phyloP scores from a whole-genome alignment of 2,113 vertebrate species.

The Limanda limanda region DNA sequence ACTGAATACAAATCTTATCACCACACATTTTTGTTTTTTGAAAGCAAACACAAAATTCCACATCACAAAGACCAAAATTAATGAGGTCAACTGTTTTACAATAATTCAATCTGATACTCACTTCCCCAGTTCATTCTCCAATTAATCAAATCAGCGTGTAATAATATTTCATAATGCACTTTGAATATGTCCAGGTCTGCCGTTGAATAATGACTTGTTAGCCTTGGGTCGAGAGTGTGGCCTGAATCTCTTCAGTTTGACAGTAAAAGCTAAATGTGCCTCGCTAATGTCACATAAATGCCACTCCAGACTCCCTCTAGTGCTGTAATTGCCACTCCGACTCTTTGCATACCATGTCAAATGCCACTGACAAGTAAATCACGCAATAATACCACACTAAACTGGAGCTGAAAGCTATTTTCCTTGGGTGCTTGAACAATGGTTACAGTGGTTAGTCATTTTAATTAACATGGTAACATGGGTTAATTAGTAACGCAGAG shows the following conservation, averaged over 20 bases:
- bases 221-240: slow-evolving; percentile 34
- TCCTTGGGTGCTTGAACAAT: slow-evolving; percentile 9
- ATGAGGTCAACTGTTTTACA: background rate
- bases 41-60: too few species aligned
- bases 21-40: too few species aligned
- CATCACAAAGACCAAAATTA: too few species aligned
- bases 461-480: slow-evolving; percentile 5
- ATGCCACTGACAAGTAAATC: slow-evolving; percentile 59
- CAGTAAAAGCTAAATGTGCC: slow-evolving; percentile 63
- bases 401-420: slow-evolving; percentile 33
- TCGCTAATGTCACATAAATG: slow-evolving; percentile 68
- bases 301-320: slow-evolving; percentile 46
- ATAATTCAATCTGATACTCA: background rate
- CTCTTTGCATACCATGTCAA: slow-evolving; percentile 45
- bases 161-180: slow-evolving; percentile 11
- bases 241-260: slow-evolving; percentile 41
- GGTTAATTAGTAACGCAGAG: slow-evolving; percentile 13
- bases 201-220: slow-evolving; percentile 44
- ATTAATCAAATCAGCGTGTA: background rate
- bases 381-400: slow-evolving; percentile 46
- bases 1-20: too few species aligned
- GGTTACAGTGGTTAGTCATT: slow-evolving; percentile 15
- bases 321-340: slow-evolving; percentile 60
- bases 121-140: background rate
- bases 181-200: slow-evolving; percentile 15